Evolutionary conservation across 2,113 vertebrate species (phyloP).

Genomic region (Isichthys henryi): DNA sequence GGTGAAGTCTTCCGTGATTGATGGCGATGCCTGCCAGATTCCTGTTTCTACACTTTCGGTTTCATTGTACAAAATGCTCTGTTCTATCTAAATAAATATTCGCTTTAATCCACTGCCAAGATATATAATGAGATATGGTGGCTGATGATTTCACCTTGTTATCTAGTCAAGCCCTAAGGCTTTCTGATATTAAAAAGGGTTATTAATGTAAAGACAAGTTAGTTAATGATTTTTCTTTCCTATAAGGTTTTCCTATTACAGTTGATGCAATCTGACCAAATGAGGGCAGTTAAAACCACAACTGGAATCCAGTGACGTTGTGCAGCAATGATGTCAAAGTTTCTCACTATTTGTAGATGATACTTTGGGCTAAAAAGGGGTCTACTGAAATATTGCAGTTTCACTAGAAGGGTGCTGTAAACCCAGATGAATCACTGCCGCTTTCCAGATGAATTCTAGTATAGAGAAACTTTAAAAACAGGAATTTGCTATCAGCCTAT

Average conservation of each 20-base stretch:
- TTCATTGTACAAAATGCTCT: background rate
- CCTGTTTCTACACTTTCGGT: constrained; percentile 8
- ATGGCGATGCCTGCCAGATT: constrained; percentile 1
- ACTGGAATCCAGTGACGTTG: background rate
- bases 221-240: background rate
- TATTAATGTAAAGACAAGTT: background rate
- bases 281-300: background rate
- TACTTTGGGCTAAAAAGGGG: background rate
- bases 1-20: constrained; percentile 9
- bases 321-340: background rate
- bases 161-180: background rate
- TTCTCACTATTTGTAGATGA: background rate
- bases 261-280: background rate
- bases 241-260: background rate
- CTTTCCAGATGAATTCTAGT: background rate
- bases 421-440: background rate
- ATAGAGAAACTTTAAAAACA: background rate
- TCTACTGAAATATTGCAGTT: background rate
- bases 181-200: background rate
- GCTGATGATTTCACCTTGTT: background rate
- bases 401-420: background rate
- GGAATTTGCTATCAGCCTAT: background rate
- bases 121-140: background rate
- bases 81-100: background rate
- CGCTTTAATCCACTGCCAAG: background rate